Evolutionary conservation across 2,113 vertebrate species (phyloP), one percentile per base, ranked within the genome.

Genomic region (Etia nguti): DNA sequence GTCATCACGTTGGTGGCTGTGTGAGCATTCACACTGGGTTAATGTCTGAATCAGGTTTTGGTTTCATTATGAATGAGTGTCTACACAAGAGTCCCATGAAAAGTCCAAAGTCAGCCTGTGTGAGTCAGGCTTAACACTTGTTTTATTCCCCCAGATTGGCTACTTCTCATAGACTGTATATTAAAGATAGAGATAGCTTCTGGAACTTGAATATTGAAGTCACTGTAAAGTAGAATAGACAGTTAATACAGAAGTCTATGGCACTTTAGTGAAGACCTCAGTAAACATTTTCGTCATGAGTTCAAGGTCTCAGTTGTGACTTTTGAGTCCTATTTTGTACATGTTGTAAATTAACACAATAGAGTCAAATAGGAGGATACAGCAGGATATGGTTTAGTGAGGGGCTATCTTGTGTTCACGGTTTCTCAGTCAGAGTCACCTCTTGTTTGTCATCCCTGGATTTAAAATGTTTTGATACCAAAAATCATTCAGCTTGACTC

Each of bases 401-500:
- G 59, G 2, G 18, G 18, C 59, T 36, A 7, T 18, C 31, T 1
- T 12, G 36, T 62, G 31, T 62, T 29, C 8, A 8, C 38, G 24
- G 38, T 73, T 48, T 75, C 15, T 75, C 41, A 29, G 68, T 73
- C 68, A 73, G 68, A 73, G 22, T 16, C 22, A 75, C 38, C 41
- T 16, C 22, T 0, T 48, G 15, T 43, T 48, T 48, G 16, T 75
- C 24, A 48, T 73, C 22, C 9, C 22, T 46, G 5, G 68, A 48
- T 75, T 48, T 15, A 75, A 75, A 29, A 75, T 16, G 43, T 22
- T 26, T 41, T 41, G 41, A 48, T 46, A 10, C 13, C 8, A 73
- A 70, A 70, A 4, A 0, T 41, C 1, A 43, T 70, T 70, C 36
- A 0, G 4, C 12, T 70, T 70, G 65, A 1, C 2, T 22, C 3